phyloP scores from a whole-genome alignment of 2,888 invertebrate species.

The Drosophila dives region DNA sequence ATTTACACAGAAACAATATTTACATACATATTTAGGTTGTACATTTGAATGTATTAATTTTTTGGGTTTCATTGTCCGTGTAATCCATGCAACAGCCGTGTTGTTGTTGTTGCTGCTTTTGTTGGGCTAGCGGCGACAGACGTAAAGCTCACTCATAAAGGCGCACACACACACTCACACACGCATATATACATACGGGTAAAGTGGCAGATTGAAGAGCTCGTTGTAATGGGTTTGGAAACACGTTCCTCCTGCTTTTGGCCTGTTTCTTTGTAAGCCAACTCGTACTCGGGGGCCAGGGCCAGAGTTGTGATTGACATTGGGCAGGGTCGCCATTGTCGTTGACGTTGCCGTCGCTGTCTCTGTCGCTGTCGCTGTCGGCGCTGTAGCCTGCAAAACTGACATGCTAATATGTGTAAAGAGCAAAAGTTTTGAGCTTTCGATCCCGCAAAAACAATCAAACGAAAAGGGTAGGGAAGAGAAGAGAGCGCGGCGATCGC shows the following conservation, averaged over 20 bases:
- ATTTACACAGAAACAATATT: slow-evolving; percentile 3
- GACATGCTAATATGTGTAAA: slow-evolving; percentile 76
- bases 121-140: slow-evolving; percentile 24
- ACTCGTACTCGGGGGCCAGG: slow-evolving; percentile 50
- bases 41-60: slow-evolving; percentile 21
- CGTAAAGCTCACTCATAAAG: slow-evolving; percentile 57
- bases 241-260: slow-evolving; percentile 71
- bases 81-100: slow-evolving; percentile 48
- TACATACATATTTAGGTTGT: neutral
- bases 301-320: slow-evolving; percentile 68
- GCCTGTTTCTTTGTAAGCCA: slow-evolving; percentile 69
- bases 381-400: slow-evolving; percentile 29
- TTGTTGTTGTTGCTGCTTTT: neutral
- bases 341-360: slow-evolving; percentile 15
- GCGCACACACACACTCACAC: slow-evolving; percentile 3
- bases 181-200: slow-evolving; percentile 18
- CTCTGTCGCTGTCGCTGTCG: slow-evolving; percentile 7
- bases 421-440: slow-evolving; percentile 36
- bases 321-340: slow-evolving; percentile 70
- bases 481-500: slow-evolving; percentile 16
- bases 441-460: slow-evolving; percentile 35
- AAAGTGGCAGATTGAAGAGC: slow-evolving; percentile 35
- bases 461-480: slow-evolving; percentile 26
- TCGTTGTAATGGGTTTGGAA: slow-evolving; percentile 68
- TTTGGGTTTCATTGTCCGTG: slow-evolving; percentile 57